Percentiles rank a stretch among this genome's conserved stretches.
These are phyloP conservation scores for Malurus melanocephalus DNA, from an alignment of 2,113 vertebrate genomes.

Conservation along the genomic window DNA sequence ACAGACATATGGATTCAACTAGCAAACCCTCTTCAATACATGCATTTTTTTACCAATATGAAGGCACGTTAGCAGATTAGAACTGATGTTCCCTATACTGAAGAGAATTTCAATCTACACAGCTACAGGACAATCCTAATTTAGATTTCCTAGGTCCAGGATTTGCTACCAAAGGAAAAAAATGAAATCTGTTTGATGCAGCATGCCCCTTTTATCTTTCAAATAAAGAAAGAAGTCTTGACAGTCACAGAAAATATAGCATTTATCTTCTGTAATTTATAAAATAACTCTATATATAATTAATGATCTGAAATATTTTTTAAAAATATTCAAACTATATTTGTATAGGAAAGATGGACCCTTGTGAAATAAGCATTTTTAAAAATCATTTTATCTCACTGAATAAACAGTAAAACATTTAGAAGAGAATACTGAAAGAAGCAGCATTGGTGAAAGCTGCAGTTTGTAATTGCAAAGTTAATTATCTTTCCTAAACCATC, in stretches of 20 bases:
- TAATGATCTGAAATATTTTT: slow-evolving; percentile 67
- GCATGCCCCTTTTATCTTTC: background rate
- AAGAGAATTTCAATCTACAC: background rate
- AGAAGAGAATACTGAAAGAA: slow-evolving; percentile 74
- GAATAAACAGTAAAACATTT: slow-evolving; percentile 72
- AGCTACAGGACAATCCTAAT: background rate
- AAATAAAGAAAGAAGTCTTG: slow-evolving; percentile 14
- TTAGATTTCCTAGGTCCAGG: background rate
- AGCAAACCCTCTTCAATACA: background rate
- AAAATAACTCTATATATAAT: slow-evolving; percentile 44
- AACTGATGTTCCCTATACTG: background rate
- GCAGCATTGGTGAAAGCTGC: slow-evolving; percentile 80
- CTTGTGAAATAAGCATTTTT: slow-evolving; percentile 54
- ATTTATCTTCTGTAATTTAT: slow-evolving; percentile 35
- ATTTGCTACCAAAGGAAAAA: slow-evolving; percentile 33
- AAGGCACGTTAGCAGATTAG: background rate
- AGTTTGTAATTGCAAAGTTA: slow-evolving; percentile 96
- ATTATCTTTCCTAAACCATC: slow-evolving; percentile 97
- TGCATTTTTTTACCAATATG: background rate
- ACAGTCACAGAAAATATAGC: background rate
- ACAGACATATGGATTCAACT: slow-evolving; percentile 1
- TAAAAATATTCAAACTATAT: slow-evolving; percentile 64
- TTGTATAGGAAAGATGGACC: slow-evolving; percentile 57
- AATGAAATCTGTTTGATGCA: slow-evolving; percentile 23
- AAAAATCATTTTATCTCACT: slow-evolving; percentile 61